Percentiles rank a stretch among this genome's conserved stretches.
Conservation (phyloP, 2,113 vertebrate species). For the Cryptotis parvus region DNA sequence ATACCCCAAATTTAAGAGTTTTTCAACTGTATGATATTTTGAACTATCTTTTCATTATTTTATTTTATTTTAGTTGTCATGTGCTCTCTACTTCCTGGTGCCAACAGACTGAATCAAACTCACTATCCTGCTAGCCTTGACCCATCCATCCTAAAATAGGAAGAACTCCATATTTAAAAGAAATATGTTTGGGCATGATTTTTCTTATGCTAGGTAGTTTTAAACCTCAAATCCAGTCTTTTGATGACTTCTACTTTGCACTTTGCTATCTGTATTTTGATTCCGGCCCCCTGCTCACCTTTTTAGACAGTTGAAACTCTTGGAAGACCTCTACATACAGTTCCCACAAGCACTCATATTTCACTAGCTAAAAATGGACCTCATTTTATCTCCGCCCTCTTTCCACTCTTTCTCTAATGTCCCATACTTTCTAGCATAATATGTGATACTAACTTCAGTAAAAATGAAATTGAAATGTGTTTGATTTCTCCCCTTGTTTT, state of each 20-base stretch:
- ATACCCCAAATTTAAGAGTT: conserved; percentile 7
- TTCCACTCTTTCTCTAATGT: background rate
- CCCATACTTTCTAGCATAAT: background rate
- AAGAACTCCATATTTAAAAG: conserved; percentile 68
- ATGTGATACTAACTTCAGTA: background rate
- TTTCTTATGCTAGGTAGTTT: conserved; percentile 56
- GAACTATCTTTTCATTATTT: background rate
- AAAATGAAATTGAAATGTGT: too few relatives aligned
- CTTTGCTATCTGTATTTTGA: background rate
- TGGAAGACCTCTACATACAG: background rate
- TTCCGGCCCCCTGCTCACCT: background rate
- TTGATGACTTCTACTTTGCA: background rate
- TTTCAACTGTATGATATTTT: background rate
- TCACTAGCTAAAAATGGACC: background rate
- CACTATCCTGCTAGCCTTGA: conserved; percentile 73
- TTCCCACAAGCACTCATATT: background rate
- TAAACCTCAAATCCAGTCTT: conserved; percentile 47
- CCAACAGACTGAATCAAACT: conserved; percentile 54
- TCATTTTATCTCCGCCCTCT: background rate
- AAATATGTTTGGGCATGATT: conserved; percentile 78
- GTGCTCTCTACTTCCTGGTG: too few relatives aligned
- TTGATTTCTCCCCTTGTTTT: background rate
- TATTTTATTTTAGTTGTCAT: too few relatives aligned
- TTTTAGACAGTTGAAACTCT: too few relatives aligned
- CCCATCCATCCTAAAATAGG: conserved; percentile 76